Evolutionary conservation across 2,888 invertebrate species (phyloP).

Genomic region (Spicauda simplicius): DNA sequence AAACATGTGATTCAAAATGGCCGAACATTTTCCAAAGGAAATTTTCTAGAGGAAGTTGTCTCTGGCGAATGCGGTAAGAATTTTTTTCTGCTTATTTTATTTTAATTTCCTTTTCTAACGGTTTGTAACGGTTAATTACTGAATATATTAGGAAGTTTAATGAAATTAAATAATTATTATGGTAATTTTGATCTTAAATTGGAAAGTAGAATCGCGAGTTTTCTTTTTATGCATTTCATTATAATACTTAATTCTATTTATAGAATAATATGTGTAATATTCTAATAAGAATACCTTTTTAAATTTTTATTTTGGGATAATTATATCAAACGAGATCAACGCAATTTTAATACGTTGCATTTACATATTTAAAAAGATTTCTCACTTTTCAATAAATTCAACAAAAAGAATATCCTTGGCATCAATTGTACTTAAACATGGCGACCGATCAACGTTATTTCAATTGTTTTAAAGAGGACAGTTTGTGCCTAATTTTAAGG

Average conservation of each 20-base stretch:
- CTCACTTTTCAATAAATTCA: too few relatives aligned
- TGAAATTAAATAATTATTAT: conserved; percentile 17
- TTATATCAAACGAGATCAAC: too few relatives aligned
- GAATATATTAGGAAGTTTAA: background rate
- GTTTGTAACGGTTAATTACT: background rate
- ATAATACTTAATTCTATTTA: background rate
- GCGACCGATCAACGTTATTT: too few relatives aligned
- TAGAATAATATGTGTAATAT: too few relatives aligned
- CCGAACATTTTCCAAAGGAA: conserved; percentile 61
- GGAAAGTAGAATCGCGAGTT: conserved; percentile 2
- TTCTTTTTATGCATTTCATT: background rate
- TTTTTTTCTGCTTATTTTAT: conserved; percentile 40
- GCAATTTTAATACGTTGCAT: too few relatives aligned
- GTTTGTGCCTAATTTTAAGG: too few relatives aligned
- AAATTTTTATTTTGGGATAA: too few relatives aligned
- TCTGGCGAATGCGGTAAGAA: conserved; percentile 60
- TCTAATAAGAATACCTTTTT: too few relatives aligned
- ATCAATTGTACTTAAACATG: too few relatives aligned
- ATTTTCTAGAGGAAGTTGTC: conserved; percentile 52
- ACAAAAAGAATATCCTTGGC: too few relatives aligned
- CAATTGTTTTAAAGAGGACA: too few relatives aligned
- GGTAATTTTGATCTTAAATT: conserved; percentile 25
- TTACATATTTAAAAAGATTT: too few relatives aligned
- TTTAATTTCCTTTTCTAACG: background rate
- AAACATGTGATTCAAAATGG: conserved; percentile 82